A percentile compares a stretch with the other conserved stretches of the same genome.
Conservation (phyloP, 2,113 vertebrate species). For the Actenoides hombroni region DNA sequence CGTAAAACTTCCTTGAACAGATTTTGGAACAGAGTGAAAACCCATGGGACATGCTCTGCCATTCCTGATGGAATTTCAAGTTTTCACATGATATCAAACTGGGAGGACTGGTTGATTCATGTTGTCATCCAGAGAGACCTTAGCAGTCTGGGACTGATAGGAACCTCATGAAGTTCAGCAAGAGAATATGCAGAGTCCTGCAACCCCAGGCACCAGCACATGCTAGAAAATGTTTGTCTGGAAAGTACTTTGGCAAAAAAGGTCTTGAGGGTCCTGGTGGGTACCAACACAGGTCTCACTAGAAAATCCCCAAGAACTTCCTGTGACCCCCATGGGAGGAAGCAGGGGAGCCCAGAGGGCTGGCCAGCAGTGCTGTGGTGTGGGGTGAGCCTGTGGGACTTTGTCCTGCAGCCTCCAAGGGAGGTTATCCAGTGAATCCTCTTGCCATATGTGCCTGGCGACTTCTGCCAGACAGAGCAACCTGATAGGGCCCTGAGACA, state of each 20-base stretch:
- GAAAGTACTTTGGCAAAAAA: neutral
- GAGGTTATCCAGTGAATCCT: too few relatives aligned
- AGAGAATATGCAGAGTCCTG: neutral
- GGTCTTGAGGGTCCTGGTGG: neutral
- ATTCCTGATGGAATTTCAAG: neutral
- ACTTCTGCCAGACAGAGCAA: too few relatives aligned
- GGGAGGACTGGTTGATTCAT: neutral
- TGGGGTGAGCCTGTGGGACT: neutral
- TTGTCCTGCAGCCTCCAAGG: too few relatives aligned
- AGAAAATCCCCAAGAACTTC: neutral
- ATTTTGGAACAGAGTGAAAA: neutral
- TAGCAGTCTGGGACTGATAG: neutral
- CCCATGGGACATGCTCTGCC: neutral
- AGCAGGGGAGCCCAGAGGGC: neutral
- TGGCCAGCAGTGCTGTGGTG: neutral
- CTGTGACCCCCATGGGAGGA: neutral
- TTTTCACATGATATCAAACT: neutral
- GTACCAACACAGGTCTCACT: rapidly evolving
- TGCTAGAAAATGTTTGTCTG: neutral
- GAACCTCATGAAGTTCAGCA: neutral
- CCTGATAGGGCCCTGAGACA: too few relatives aligned
- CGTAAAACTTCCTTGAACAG: neutral
- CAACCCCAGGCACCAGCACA: neutral
- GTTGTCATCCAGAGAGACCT: neutral
- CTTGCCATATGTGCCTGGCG: too few relatives aligned